These are phyloP conservation scores for Microtus pennsylvanicus DNA, from an alignment of 2,113 vertebrate species.

Conservation along the genomic window DNA sequence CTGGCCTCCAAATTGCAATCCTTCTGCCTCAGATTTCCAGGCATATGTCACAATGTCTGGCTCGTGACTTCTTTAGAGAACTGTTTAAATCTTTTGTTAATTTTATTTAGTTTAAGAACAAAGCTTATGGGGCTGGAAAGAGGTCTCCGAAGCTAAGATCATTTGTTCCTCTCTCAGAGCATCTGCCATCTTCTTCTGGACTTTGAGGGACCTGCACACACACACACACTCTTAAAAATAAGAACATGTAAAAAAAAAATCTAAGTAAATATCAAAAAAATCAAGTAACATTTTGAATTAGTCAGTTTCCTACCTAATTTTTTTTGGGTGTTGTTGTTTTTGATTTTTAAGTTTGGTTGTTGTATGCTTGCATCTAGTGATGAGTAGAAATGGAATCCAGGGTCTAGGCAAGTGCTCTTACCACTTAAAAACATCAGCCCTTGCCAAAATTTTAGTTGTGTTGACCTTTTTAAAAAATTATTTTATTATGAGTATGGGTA, in stretches of 20 bases:
- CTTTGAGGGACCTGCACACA: background rate
- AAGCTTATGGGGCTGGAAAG: background rate
- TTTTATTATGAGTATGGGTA: background rate
- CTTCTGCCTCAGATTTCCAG: background rate
- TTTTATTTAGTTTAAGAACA: background rate
- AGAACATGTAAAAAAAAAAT: background rate
- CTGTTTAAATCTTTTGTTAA: background rate
- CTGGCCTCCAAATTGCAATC: background rate
- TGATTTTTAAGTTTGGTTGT: background rate
- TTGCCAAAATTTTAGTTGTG: background rate
- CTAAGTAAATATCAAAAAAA: background rate
- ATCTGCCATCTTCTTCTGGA: background rate
- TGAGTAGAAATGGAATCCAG: background rate
- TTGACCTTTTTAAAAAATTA: no score
- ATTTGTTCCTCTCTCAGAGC: no score
- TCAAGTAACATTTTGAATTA: background rate
- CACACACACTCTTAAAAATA: background rate
- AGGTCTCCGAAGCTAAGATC: no score
- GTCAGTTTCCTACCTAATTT: background rate
- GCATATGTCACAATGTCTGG: background rate
- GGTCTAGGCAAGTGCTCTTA: background rate
- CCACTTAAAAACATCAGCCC: background rate
- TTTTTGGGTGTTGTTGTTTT: background rate
- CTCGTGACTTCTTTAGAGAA: background rate
- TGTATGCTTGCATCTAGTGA: background rate